Evolutionary conservation across 2,888 invertebrate species (phyloP), one percentile per base, ranked within the genome.

Genomic region (Philopedon plagiatum): DNA sequence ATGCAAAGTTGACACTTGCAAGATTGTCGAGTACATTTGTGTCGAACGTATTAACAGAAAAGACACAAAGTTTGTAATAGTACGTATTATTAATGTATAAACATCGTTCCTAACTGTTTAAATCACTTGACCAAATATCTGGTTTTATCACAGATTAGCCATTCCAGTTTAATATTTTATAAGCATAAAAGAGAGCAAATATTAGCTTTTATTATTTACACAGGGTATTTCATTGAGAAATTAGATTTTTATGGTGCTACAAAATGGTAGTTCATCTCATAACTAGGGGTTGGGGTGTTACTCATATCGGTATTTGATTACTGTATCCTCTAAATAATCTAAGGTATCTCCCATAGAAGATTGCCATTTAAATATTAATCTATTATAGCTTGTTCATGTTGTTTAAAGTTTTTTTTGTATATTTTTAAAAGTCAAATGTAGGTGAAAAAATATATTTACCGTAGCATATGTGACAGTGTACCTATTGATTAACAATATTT

Each of bases 11-110:
- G 71, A 71, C 71, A 65, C n/a, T 54, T 44, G 71, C 71, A 18
- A 60, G 56, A 66, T 66, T 54, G 29, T 29, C 23, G 11, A 46
- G 37, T 39, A 51, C 23, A 62, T 62, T 72, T 72, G 72, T 67
- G 72, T 72, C 49, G 37, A 63, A 72, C 49, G 23, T 72, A 57
- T 72, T 72, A 67, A 63, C 44, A 62, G 61, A 71, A 72, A 57
- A 15, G 72, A 34, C 66, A 67, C 67, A 67, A 63, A 63, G 9
- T 60, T 58, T 71, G 34, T 63, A 68, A 39, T 44, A 58, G 44
- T 41, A 56, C 44, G 23, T 65, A 44, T 56, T 39, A 37, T 51
- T 63, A 51, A 41, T 64, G 26, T 64, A 54, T 54, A 69, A 70
- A 60, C 62, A 68, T 68, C 63, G 70, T 70, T 70, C 70, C 61